Base-by-base conservation (phyloP, 2,113 vertebrate species). In the Nannospalax galili region DNA sequence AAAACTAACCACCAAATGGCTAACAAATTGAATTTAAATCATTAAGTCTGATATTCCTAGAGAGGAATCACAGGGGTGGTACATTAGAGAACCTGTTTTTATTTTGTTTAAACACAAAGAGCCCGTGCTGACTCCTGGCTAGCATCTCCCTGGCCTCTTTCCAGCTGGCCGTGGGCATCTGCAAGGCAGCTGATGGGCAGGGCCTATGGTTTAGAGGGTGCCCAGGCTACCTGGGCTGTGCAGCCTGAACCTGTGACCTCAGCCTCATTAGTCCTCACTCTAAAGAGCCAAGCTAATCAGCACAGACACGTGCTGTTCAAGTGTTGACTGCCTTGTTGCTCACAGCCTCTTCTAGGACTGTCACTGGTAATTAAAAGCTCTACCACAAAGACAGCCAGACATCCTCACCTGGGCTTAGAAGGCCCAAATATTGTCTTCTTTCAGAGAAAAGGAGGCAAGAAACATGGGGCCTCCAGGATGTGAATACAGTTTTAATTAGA, bases 21-120 rank as follows among this genome's bases (percentile, higher is more conserved):
- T 93, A 96, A 95, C 96, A 96, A 96, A 97, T 97, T 94, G 95
- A 92, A 93, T 97, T 92, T 92, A 95, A 96, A 91, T 97, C 95
- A 97, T 96, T 91, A 96, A 95, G 92, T 35, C 96, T 96, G 96
- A 81, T 95, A 84, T 42, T 95, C 96, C 97, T 95, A 90, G 93
- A 84, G 93, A 79, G 94, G 93, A 79, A 78, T 95, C 89, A 72
- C 97, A 95, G 93, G 32, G 97, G 97, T 91, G 86, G 94, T 60
- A 60, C 94, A 93, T 95, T 77, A 90, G 52, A 97, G 86, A 96
- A 86, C 90, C 89, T 89, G 96, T 82, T 92, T 97, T 97, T 91
- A 96, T 97, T 96, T 95, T 90, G 89, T 82, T 96, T 95, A 97
- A 95, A 95, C 96, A 95, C 75, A 87, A 97, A 94, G 91, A 88